These are phyloP conservation scores for Heterodera schachtii DNA, from an alignment of 1,140 invertebrate genomes.

Conservation along the genomic window DNA sequence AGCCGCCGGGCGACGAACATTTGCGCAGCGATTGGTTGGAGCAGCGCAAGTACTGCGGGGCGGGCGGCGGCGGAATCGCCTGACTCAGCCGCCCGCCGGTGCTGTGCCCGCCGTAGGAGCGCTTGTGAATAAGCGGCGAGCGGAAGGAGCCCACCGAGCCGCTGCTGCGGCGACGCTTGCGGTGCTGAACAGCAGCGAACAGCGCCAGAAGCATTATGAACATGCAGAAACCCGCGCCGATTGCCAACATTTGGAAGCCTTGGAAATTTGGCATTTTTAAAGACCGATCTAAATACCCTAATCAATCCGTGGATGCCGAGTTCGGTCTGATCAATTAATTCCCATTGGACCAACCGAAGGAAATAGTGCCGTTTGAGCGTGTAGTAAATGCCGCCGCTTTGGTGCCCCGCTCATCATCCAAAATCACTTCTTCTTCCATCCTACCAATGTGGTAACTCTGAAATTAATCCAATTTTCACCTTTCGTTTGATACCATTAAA, in stretches of 20 bases:
- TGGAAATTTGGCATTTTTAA: background rate
- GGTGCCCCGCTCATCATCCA: background rate
- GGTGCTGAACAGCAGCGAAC: constrained; percentile 46
- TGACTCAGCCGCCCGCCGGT: constrained; percentile 14
- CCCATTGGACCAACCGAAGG: background rate
- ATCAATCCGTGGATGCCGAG: background rate
- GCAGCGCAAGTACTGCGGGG: constrained; percentile 27
- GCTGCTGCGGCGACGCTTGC: constrained; percentile 39
- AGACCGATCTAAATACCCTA: background rate
- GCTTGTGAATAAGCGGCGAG: constrained; percentile 48
- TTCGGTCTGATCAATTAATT: background rate
- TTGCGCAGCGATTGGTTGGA: constrained; percentile 31
- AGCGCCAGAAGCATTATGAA: constrained; percentile 43
- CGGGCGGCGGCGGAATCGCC: constrained; percentile 25
- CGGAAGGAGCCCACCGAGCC: constrained; percentile 27
- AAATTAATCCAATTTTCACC: too few species aligned
- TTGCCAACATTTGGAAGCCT: constrained; percentile 45
- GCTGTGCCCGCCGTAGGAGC: constrained; percentile 10
- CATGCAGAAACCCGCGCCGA: constrained; percentile 43
- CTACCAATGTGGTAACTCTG: too few species aligned
- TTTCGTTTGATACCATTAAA: too few species aligned
- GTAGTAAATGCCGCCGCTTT: background rate
- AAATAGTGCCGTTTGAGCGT: background rate
- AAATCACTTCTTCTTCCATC: background rate
- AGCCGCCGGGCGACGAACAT: constrained; percentile 29